Percentiles rank a stretch among this genome's conserved stretches.
Conservation (phyloP, 2,888 invertebrate species). For the Drosophila trichaetosa region DNA sequence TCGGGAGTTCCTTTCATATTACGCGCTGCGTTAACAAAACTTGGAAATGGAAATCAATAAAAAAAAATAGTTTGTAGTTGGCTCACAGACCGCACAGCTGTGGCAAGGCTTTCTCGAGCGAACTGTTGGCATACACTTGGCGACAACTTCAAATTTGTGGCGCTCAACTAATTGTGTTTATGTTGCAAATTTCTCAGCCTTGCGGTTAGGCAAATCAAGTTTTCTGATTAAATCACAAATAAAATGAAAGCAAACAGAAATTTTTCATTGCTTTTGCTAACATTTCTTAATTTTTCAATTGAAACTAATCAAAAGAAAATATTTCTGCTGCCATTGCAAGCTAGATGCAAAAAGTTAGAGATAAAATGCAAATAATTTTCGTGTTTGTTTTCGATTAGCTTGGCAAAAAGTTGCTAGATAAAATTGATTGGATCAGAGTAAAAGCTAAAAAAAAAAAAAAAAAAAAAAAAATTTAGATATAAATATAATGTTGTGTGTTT, state of each 20-base stretch:
- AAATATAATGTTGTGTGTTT: not conserved
- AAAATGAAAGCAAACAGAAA: not conserved
- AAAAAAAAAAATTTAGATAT: too few relatives aligned
- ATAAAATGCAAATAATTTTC: constrained; percentile 26
- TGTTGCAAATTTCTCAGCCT: constrained; percentile 24
- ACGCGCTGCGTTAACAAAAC: not conserved
- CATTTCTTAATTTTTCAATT: not conserved
- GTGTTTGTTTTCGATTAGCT: constrained; percentile 50
- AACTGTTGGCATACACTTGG: constrained; percentile 28
- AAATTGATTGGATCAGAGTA: not conserved
- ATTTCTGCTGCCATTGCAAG: constrained; percentile 8
- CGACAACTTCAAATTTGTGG: constrained; percentile 28
- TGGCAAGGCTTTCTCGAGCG: not conserved
- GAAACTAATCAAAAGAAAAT: not conserved
- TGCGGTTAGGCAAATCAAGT: constrained; percentile 1
- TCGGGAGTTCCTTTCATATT: not conserved
- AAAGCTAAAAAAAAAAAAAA: too few relatives aligned
- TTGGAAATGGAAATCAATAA: not conserved
- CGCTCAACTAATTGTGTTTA: constrained; percentile 57
- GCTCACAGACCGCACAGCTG: constrained; percentile 14
- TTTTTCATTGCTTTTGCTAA: not conserved
- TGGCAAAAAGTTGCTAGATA: not conserved
- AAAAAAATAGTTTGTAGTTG: not conserved
- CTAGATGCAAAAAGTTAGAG: constrained; percentile 34
- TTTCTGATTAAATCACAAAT: not conserved